Evolutionary conservation across 2,113 vertebrate genomes (phyloP).

Genomic region (Boleophthalmus pectinirostris): DNA sequence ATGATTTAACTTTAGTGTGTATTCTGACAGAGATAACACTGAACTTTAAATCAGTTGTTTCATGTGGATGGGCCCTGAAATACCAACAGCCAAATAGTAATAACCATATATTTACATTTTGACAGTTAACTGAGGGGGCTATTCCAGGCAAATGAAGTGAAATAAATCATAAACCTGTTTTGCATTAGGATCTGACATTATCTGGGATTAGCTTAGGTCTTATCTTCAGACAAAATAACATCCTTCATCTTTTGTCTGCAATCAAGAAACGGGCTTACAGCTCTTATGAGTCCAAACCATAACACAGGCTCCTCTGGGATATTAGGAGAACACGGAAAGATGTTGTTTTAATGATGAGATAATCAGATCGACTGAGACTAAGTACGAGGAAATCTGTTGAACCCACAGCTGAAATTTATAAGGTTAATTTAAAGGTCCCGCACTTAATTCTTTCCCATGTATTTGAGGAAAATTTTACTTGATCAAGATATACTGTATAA

Average conservation of each 20-base stretch:
- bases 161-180: not conserved
- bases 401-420: conserved; percentile 26
- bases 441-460: too few species aligned
- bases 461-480: too few species aligned
- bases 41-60: not conserved
- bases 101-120: not conserved
- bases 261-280: conserved; percentile 3
- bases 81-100: too few species aligned
- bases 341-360: conserved; percentile 24
- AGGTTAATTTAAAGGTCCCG: not conserved
- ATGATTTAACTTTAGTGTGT: too few species aligned
- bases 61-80: not conserved
- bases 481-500: too few species aligned
- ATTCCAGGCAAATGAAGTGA: too few species aligned
- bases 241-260: not conserved
- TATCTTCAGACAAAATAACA: conserved; percentile 1
- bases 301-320: conserved; percentile 15
- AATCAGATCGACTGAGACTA: conserved; percentile 33
- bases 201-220: not conserved
- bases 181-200: not conserved
- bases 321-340: conserved; percentile 23
- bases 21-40: too few species aligned
- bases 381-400: conserved; percentile 22
- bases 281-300: conserved; percentile 14
- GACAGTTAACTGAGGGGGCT: not conserved